These are phyloP conservation scores for Oryzias dopingdopingensis DNA, from an alignment of 2,797 vertebrate species.

Conservation along the genomic window DNA sequence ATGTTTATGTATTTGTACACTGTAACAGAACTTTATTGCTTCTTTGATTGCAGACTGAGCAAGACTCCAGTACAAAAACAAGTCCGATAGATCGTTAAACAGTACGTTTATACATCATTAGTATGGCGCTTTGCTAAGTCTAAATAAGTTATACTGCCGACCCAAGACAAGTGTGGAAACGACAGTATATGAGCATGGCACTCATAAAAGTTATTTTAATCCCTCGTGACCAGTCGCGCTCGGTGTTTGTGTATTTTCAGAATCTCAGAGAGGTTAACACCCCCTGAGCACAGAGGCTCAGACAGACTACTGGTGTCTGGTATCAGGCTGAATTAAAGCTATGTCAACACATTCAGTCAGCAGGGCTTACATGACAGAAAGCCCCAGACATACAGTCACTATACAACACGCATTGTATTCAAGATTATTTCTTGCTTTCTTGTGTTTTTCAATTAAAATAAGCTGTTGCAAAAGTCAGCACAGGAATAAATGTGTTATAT, in stretches of 20 bases:
- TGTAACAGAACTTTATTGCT: constrained; percentile 59
- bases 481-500: constrained; percentile 60
- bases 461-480: constrained; percentile 46
- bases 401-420: constrained; percentile 19
- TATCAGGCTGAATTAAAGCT: constrained; percentile 83
- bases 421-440: constrained; percentile 18
- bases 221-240: constrained; percentile 61
- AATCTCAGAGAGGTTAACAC: constrained; percentile 80
- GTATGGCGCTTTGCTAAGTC: constrained; percentile 41
- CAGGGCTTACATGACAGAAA: constrained; percentile 72
- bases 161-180: constrained; percentile 58
- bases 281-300: constrained; percentile 69
- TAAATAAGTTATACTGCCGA: constrained; percentile 55
- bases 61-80: constrained; percentile 32
- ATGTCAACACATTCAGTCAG: constrained; percentile 81
- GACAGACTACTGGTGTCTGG: constrained; percentile 77
- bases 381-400: constrained; percentile 57
- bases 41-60: constrained; percentile 21
- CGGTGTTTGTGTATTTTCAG: constrained; percentile 80
- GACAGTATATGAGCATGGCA: constrained; percentile 57
- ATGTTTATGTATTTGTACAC: constrained; percentile 62
- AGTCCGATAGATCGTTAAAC: constrained; percentile 42
- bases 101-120: constrained; percentile 41
- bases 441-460: constrained; percentile 48
- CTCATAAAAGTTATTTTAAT: constrained; percentile 77